phyloP scores from a whole-genome alignment of 2,888 invertebrate genomes.

The Cheilosia impressa region DNA sequence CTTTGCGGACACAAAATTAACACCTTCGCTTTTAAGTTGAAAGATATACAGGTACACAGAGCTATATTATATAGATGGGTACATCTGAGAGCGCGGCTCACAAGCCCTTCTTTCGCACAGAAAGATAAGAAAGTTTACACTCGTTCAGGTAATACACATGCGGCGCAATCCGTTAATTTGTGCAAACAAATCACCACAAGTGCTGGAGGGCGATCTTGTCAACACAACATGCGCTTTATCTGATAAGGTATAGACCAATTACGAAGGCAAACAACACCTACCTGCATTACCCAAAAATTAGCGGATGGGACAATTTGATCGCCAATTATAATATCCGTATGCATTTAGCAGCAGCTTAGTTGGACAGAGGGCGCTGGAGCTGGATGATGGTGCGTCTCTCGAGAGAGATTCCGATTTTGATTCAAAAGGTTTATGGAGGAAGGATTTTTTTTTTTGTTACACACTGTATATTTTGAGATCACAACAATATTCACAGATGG shows the following conservation, averaged over 20 bases:
- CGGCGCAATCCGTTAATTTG: constrained; percentile 27
- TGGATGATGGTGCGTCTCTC: constrained; percentile 46
- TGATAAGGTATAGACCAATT: not conserved
- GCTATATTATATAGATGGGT: not conserved
- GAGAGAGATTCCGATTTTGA: constrained; percentile 16
- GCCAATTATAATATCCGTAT: constrained; percentile 84
- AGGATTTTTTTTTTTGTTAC: not conserved
- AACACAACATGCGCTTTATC: not conserved
- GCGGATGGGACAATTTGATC: constrained; percentile 84
- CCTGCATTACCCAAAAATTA: constrained; percentile 84
- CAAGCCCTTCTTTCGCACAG: constrained; percentile 29
- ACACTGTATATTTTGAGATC: constrained; percentile 22
- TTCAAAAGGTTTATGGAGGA: not conserved
- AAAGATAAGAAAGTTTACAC: constrained; percentile 61
- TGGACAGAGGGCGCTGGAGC: constrained; percentile 3
- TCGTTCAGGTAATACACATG: constrained; percentile 30
- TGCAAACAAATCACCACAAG: constrained; percentile 44
- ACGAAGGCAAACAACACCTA: constrained; percentile 74
- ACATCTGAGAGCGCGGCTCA: not conserved
- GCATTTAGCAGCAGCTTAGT: constrained; percentile 80
- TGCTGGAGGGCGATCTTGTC: constrained; percentile 12
- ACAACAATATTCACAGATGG: not conserved
- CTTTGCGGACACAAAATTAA: constrained; percentile 48
- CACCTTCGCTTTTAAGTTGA: constrained; percentile 68
- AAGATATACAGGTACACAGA: not conserved